Base-by-base conservation (phyloP, 2,113 vertebrate species). In the Anthoscopus minutus region DNA sequence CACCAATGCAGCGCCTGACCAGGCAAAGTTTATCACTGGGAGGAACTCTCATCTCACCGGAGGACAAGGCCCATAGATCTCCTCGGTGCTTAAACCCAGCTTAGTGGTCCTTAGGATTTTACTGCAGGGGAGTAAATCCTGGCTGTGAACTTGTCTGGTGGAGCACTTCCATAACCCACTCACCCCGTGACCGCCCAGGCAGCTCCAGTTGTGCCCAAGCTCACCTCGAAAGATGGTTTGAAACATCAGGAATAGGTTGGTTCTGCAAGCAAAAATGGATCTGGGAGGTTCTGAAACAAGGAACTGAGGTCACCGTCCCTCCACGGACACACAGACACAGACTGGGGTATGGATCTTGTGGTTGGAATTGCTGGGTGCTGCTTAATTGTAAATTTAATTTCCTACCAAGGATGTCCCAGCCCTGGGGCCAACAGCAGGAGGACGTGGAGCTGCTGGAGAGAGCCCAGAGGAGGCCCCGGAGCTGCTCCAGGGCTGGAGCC, bases 281-380 rank as follows among this genome's bases (percentile, higher is more conserved):
- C 53, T 35, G 16, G 7, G 24, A 18, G 4, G 3, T 3, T 51
- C 42, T 30, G 57, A 62, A 86, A 15, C 30, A 24, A 64, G 25
- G 30, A 77, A 54, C 20, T 0, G 0, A 81, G 1, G 3, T 8
- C 38, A 61, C 35, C 0, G 0, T 31, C 50, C 48, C 14, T 20
- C 54, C 45, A 42, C 0, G 2, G 60, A 38, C 37, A 13, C 27
- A 19, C 0, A 7, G 6, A 31, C 15, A 3, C 2, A 3, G 30
- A 8, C 6, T 20, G 25, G 20, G 30, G 33, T 15, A 7, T 0
- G 54, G 61, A 20, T 35, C 30, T 4, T 0, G 9, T 0, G 2
- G 28, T 3, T 30, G 24, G 21, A 10, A 5, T 24, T 11, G 0
- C 0, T 31, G 30, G 48, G 57, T 13, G 30, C 20, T 2, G 4